phyloP scores from a whole-genome alignment of 2,888 invertebrate genomes.

The Sarcophaga subvicina region DNA sequence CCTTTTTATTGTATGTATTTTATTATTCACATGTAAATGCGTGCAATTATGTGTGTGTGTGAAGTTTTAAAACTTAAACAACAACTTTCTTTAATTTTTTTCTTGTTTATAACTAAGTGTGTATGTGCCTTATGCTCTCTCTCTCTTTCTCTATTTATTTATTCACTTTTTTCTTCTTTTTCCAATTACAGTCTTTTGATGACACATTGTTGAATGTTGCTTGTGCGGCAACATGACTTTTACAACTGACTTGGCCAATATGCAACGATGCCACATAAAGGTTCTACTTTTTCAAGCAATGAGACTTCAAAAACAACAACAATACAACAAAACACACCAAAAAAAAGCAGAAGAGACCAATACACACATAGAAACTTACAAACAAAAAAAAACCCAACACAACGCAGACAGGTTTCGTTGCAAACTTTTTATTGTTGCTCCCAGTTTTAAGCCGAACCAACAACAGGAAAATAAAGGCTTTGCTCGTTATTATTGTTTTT shows the following conservation, averaged over 20 bases:
- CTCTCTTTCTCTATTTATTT: constrained; percentile 11
- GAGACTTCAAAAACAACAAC: constrained; percentile 15
- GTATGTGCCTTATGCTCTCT: neutral
- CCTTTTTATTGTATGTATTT: too few species aligned
- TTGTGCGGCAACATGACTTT: constrained; percentile 68
- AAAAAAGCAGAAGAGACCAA: constrained; percentile 1
- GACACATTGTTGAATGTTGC: constrained; percentile 46
- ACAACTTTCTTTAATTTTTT: constrained; percentile 54
- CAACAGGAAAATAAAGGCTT: constrained; percentile 8
- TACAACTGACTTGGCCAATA: constrained; percentile 65
- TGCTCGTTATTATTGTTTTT: constrained; percentile 29
- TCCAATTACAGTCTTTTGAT: neutral
- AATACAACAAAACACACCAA: neutral
- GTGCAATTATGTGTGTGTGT: too few species aligned
- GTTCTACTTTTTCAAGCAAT: constrained; percentile 63
- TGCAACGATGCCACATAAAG: constrained; percentile 63
- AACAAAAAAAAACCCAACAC: constrained; percentile 2
- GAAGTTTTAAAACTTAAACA: constrained; percentile 19
- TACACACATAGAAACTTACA: neutral
- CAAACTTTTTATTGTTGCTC: constrained; percentile 40
- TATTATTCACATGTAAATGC: too few species aligned
- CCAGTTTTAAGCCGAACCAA: neutral
- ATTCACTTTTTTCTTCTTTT: neutral
- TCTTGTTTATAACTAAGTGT: neutral
- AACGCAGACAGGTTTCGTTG: constrained; percentile 63